Conservation (phyloP, 2,888 invertebrate genomes). For the Rhorus exstirpatorius region DNA sequence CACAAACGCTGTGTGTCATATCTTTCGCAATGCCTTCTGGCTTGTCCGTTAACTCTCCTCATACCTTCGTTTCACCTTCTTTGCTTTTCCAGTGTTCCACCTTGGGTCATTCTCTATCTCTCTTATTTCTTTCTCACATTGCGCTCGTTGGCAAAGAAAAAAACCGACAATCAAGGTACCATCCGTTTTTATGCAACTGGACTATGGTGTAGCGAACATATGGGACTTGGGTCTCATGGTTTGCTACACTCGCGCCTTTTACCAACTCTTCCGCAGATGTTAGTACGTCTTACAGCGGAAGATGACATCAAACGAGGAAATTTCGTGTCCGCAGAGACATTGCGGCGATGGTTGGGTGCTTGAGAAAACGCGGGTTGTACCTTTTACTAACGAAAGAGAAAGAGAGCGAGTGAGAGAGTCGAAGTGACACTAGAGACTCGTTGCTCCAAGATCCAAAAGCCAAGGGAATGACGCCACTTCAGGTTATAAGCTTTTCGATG, state of each 20-base stretch:
- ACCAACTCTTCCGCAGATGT: slow-evolving; percentile 2
- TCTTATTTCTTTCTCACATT: slow-evolving; percentile 8
- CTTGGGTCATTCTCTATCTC: slow-evolving; percentile 24
- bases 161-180: slow-evolving; percentile 15
- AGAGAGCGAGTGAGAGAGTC: neutral
- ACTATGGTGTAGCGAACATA: neutral
- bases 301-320: slow-evolving; percentile 48
- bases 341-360: slow-evolving; percentile 28
- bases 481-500: slow-evolving; percentile 55
- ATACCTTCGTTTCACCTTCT: slow-evolving; percentile 25
- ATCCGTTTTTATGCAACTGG: neutral
- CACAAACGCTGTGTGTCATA: slow-evolving; percentile 5
- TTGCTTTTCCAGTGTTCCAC: slow-evolving; percentile 1
- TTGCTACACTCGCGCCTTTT: neutral
- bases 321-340: slow-evolving; percentile 19
- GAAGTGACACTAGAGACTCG: slow-evolving; percentile 11
- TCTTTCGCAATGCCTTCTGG: slow-evolving; percentile 54
- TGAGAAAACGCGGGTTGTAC: neutral
- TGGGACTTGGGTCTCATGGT: neutral
- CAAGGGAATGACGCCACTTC: slow-evolving; percentile 44
- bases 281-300: slow-evolving; percentile 38
- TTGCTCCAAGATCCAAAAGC: slow-evolving; percentile 14
- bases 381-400: neutral
- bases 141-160: neutral
- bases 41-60: slow-evolving; percentile 47